Evolutionary conservation across 2,888 invertebrate species (phyloP).

Genomic region (Pollenia amentaria): DNA sequence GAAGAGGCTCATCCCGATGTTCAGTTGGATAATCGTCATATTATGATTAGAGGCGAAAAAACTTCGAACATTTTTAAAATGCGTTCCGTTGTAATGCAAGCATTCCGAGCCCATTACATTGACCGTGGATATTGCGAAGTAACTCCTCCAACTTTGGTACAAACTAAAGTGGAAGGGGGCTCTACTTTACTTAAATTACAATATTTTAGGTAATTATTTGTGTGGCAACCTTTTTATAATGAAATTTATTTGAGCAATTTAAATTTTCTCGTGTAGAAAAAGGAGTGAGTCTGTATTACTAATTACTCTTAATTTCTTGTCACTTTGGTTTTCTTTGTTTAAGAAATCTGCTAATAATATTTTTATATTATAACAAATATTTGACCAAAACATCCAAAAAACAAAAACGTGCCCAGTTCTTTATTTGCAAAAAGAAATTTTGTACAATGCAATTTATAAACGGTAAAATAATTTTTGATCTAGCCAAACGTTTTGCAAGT

Average conservation of each 20-base stretch:
- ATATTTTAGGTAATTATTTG: conserved; percentile 88
- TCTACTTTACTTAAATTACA: conserved; percentile 96
- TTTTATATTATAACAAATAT: no score
- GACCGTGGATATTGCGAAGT: conserved; percentile 94
- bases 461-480: no score
- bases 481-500: no score
- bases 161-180: conserved; percentile 99
- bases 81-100: conserved; percentile 92
- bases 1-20: conserved; percentile 98
- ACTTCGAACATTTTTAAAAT: conserved; percentile 96
- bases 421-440: no score
- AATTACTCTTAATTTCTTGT: no score
- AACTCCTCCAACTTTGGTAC: conserved; percentile 98
- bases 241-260: background rate
- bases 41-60: conserved; percentile 99
- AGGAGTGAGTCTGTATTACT: no score
- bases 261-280: no score
- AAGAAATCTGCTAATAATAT: no score
- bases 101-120: conserved; percentile 94
- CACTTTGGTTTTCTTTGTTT: no score
- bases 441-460: no score
- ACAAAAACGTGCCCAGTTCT: no score
- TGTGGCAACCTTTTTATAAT: background rate
- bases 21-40: conserved; percentile 98
- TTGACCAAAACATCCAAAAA: no score